Percentiles rank a stretch among this genome's conserved stretches.
phyloP scores from a whole-genome alignment of 2,888 invertebrate genomes.

The Salticus scenicus region DNA sequence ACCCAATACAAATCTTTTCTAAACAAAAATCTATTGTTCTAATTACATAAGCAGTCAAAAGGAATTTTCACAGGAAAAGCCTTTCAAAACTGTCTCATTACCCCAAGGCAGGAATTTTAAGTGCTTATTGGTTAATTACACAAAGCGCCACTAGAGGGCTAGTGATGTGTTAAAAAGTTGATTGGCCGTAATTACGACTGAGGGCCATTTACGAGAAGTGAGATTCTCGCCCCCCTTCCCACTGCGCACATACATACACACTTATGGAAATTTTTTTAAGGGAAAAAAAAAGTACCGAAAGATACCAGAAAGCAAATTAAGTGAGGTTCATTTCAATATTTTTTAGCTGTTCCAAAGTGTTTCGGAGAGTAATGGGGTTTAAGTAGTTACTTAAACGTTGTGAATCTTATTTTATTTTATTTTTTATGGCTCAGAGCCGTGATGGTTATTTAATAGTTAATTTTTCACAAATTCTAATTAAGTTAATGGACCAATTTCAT shows the following conservation, averaged over 20 bases:
- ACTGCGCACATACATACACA: no score
- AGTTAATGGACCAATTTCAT: neutral
- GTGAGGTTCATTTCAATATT: conserved; percentile 1
- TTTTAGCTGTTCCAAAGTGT: neutral
- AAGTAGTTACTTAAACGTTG: neutral
- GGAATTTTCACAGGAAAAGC: neutral
- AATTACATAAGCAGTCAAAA: conserved; percentile 19
- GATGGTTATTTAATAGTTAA: conserved; percentile 6
- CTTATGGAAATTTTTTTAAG: no score
- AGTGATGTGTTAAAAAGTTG: neutral
- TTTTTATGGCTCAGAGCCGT: neutral
- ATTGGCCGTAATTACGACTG: conserved; percentile 17
- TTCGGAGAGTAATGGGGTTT: neutral
- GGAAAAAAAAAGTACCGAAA: no score
- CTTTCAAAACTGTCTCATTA: neutral
- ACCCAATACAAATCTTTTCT: neutral
- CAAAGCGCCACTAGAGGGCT: neutral
- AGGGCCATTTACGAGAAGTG: conserved; percentile 3
- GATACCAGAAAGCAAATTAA: conserved; percentile 5
- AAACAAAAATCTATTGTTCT: conserved; percentile 9
- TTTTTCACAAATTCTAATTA: conserved; percentile 4
- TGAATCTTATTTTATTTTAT: no score
- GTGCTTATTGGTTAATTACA: conserved; percentile 24
- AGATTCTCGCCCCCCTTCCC: no score
- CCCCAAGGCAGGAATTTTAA: conserved; percentile 15